A percentile compares a stretch with the other conserved stretches of the same genome.
Evolutionary conservation across 2,888 invertebrate genomes (phyloP).

Genomic region (Zygogramma bicolorata): DNA sequence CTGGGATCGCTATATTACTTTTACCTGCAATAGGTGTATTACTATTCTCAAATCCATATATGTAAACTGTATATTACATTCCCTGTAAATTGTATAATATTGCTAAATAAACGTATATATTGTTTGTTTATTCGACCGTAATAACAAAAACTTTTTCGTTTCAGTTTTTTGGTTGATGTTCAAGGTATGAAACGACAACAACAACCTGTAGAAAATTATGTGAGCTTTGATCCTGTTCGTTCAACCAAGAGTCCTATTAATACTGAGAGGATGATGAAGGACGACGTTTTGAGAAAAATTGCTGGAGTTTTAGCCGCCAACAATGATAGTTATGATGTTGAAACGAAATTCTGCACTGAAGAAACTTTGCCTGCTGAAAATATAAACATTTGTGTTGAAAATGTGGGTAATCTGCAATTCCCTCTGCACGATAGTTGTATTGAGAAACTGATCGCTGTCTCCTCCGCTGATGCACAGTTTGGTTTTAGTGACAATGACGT

Average conservation of each 20-base stretch:
- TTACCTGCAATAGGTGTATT: no score
- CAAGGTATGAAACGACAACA: no score
- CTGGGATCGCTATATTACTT: no score
- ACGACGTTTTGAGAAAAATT: neutral
- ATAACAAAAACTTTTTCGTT: neutral
- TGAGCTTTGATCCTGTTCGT: neutral
- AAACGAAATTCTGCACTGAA: neutral
- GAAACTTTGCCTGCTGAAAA: neutral
- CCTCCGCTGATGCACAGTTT: conserved; percentile 8
- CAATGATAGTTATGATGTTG: neutral
- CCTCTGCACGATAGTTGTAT: neutral
- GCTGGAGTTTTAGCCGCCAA: neutral
- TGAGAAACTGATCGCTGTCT: neutral
- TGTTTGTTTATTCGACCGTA: no score
- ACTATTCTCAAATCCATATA: no score
- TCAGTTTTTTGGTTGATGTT: neutral
- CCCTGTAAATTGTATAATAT: no score
- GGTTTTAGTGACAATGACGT: conserved; percentile 6
- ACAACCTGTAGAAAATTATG: neutral
- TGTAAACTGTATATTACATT: no score
- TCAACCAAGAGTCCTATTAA: neutral
- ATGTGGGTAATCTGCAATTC: conserved; percentile 6
- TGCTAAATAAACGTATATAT: no score
- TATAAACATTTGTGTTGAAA: neutral
- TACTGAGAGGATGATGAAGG: neutral